Evolutionary conservation across 2,113 vertebrate species (phyloP).

Genomic region (Phaetusa simplex): DNA sequence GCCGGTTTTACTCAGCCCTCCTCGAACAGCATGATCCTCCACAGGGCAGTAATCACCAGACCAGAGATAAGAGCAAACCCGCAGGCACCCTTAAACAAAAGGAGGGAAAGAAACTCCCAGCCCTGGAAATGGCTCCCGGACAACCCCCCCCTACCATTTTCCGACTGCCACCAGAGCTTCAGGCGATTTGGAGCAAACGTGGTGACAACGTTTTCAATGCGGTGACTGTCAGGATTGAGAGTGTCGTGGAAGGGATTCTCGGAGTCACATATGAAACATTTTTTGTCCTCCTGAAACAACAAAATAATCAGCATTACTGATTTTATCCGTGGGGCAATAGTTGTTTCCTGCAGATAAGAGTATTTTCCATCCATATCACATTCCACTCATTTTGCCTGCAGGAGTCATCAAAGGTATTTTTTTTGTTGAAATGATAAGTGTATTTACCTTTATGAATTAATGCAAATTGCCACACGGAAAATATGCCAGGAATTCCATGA

Average conservation of each 20-base stretch:
- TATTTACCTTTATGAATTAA: constrained; percentile 52
- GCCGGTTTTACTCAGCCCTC: constrained; percentile 28
- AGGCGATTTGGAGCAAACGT: constrained; percentile 91
- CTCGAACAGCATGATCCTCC: constrained; percentile 19
- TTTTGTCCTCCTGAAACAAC: constrained; percentile 93
- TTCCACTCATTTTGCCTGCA: constrained; percentile 48
- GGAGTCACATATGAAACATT: constrained; percentile 93
- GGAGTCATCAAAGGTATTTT: constrained; percentile 5
- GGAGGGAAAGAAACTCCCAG: neutral
- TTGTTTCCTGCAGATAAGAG: constrained; percentile 62
- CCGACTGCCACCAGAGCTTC: constrained; percentile 98
- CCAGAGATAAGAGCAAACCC: neutral
- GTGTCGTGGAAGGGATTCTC: constrained; percentile 74
- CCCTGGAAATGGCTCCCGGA: neutral
- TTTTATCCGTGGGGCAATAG: constrained; percentile 7
- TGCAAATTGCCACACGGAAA: constrained; percentile 51
- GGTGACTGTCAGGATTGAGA: constrained; percentile 82
- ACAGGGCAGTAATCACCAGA: constrained; percentile 22
- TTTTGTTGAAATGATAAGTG: constrained; percentile 6
- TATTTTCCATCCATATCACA: constrained; percentile 19
- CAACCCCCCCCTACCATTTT: constrained; percentile 84
- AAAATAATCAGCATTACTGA: constrained; percentile 29
- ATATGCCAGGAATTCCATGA: constrained; percentile 53
- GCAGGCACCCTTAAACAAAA: constrained; percentile 26
- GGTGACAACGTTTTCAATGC: constrained; percentile 94